Base-by-base conservation (phyloP, 2,113 vertebrate species). In the Platichthys stellatus region DNA sequence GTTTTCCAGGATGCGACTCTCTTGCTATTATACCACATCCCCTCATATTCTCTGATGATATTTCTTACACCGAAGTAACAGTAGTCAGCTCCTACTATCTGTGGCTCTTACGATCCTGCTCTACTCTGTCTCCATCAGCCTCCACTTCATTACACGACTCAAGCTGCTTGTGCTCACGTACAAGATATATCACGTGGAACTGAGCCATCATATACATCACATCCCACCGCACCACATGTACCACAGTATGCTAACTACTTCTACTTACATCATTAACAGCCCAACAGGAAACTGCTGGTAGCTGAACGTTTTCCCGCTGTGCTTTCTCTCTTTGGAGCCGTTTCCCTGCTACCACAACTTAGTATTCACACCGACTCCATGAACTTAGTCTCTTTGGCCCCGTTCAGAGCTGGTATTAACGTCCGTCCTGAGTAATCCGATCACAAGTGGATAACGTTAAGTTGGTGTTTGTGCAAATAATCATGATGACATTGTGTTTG, bases 181-280 rank as follows among this genome's bases (percentile, higher is more conserved):
- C n/a, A 5, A 63, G 58, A 60, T 28, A 5, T 18, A 5, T 18
- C 24, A 5, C n/a, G 26, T 3, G 4, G 26, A n/a, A 61, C 0
- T 15, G 43, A 58, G 20, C 56, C 60, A 31, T 62, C 38, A 2
- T n/a, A 17, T 57, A 12, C 3, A 26, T 21, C 10, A 23, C 40
- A 69, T 64, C 35, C 62, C 64, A 56, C 49, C 28, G 69, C 20
- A 13, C 26, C 69, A 54, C 40, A 69, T 12, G n/a, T 6, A 69
- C 67, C 38, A 24, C 63, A 59, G 45, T 28, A 63, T n/a, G n/a
- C 62, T 24, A 49, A 51, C 68, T 43, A 69, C 67, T 47, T 56
- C 21, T 61, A 51, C 26, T 73, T 59, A 45, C 74, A 63, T 74
- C 74, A 64, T 72, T 67, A 78, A 69, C 45, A 61, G 64, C 47